phyloP scores from a whole-genome alignment of 2,888 invertebrate genomes.

The Agrochola macilenta region DNA sequence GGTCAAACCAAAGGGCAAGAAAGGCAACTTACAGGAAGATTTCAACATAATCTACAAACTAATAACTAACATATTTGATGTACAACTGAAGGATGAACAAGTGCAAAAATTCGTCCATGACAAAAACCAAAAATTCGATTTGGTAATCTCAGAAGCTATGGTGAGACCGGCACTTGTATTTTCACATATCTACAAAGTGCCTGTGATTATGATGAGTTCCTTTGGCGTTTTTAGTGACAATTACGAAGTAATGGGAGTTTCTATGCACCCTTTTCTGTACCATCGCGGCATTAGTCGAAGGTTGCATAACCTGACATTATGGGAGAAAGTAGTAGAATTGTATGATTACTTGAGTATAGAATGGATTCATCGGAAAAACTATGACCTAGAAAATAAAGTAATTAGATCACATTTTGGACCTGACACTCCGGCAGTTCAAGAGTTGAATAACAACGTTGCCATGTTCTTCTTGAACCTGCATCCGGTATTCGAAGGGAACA shows the following conservation, averaged over 20 bases:
- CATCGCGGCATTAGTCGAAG: conserved; percentile 38
- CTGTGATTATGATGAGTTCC: conserved; percentile 77
- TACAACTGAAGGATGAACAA: conserved; percentile 21
- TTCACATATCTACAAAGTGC: conserved; percentile 72
- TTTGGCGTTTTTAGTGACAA: conserved; percentile 63
- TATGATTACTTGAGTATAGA: conserved; percentile 28
- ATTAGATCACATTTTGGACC: conserved; percentile 41
- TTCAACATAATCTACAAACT: conserved; percentile 18
- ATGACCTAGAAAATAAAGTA: conserved; percentile 23
- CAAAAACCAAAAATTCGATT: conserved; percentile 59
- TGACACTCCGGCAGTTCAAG: conserved; percentile 36
- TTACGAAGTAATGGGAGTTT: conserved; percentile 68
- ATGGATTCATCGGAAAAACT: conserved; percentile 7
- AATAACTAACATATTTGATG: conserved; percentile 5
- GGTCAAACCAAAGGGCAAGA: conserved; percentile 44
- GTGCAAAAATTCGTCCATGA: conserved; percentile 35
- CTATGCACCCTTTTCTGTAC: conserved; percentile 71
- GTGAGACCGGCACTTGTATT: conserved; percentile 66
- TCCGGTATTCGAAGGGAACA: conserved; percentile 74
- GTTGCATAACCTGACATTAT: conserved; percentile 51
- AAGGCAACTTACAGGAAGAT: conserved; percentile 16
- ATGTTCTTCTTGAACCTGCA: conserved; percentile 74
- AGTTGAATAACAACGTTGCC: conserved; percentile 65
- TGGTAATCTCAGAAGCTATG: conserved; percentile 74
- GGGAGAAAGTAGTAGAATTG: conserved; percentile 56